phyloP scores from a whole-genome alignment of 1,140 invertebrate species.

The Hormaphis cornu region DNA sequence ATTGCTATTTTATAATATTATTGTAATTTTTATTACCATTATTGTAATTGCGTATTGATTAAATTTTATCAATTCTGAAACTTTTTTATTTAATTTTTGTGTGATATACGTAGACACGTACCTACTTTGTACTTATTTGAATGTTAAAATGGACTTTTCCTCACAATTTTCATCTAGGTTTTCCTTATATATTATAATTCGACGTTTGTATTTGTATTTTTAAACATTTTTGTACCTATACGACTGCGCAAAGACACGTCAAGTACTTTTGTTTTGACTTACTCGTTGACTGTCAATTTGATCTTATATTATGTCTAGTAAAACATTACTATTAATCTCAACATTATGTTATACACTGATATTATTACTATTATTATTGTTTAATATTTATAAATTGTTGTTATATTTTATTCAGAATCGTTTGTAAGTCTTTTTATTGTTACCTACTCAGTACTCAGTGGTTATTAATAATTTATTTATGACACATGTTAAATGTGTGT shows the following conservation, averaged over 20 bases:
- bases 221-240: not conserved
- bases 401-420: slow-evolving; percentile 9
- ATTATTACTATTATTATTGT: slow-evolving; percentile 19
- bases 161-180: not conserved
- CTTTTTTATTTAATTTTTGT: not conserved
- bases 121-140: not conserved
- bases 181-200: not conserved
- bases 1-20: not conserved
- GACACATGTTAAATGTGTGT: too few relatives aligned
- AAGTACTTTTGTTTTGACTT: not conserved
- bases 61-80: not conserved
- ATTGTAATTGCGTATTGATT: not conserved
- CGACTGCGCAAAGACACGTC: not conserved
- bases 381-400: too few relatives aligned
- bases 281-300: not conserved
- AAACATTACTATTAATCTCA: not conserved
- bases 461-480: not conserved
- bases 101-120: not conserved
- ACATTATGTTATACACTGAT: not conserved
- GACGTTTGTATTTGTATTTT: not conserved
- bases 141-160: not conserved
- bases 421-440: slow-evolving; percentile 3
- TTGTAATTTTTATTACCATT: not conserved
- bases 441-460: not conserved
- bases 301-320: not conserved